Evolutionary conservation across 2,888 invertebrate genomes (phyloP).

Genomic region (Choristoneura rosaceana): DNA sequence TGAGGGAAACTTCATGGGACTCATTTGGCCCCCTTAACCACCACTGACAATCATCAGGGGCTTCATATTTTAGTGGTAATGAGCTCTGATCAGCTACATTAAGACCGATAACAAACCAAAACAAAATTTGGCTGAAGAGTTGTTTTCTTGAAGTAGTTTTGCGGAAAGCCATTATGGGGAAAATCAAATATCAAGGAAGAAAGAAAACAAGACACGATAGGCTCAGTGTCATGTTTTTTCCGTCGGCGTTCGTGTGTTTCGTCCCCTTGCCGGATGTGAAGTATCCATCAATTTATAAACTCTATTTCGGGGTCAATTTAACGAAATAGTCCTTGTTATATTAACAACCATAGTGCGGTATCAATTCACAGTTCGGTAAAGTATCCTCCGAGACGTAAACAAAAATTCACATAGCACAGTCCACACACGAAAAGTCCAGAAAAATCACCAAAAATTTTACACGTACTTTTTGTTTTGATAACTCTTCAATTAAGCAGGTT

Average conservation of each 20-base stretch:
- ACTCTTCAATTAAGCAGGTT: slow-evolving; percentile 39
- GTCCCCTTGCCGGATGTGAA: slow-evolving; percentile 80
- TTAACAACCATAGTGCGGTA: slow-evolving; percentile 63
- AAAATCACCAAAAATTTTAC: slow-evolving; percentile 46
- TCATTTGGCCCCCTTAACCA: slow-evolving; percentile 87
- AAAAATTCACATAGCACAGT: slow-evolving; percentile 64
- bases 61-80: slow-evolving; percentile 88
- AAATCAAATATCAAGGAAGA: slow-evolving; percentile 82
- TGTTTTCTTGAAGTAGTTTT: slow-evolving; percentile 66
- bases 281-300: slow-evolving; percentile 83
- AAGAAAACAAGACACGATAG: slow-evolving; percentile 79
- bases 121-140: slow-evolving; percentile 70
- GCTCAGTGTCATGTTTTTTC: slow-evolving; percentile 85
- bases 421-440: slow-evolving; percentile 52
- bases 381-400: slow-evolving; percentile 55
- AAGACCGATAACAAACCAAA: slow-evolving; percentile 76
- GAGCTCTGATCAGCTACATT: slow-evolving; percentile 81
- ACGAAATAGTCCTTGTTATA: slow-evolving; percentile 66
- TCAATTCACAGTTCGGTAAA: slow-evolving; percentile 57
- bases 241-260: slow-evolving; percentile 78
- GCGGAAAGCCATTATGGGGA: slow-evolving; percentile 75
- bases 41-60: slow-evolving; percentile 95
- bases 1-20: slow-evolving; percentile 90
- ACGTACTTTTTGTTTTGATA: slow-evolving; percentile 43
- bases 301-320: slow-evolving; percentile 70